Conservation (phyloP, 2,797 vertebrate genomes). For the Enteromius radiatus region DNA sequence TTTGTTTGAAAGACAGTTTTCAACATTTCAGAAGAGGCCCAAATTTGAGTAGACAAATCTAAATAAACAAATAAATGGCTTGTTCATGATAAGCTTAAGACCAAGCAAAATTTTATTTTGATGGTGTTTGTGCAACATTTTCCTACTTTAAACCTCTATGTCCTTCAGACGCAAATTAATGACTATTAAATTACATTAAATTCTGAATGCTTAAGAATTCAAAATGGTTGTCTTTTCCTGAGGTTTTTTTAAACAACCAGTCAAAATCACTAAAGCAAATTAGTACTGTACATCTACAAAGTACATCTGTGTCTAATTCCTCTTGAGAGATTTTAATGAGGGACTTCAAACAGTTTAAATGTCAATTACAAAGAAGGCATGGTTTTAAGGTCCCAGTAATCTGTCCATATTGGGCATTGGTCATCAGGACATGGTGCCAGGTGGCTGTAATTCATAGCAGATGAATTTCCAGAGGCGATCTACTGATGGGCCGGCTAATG, state of each 20-base stretch:
- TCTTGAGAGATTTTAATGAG: slow-evolving; percentile 83
- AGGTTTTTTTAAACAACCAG: slow-evolving; percentile 1
- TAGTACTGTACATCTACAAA: slow-evolving; percentile 73
- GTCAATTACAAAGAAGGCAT: slow-evolving; percentile 86
- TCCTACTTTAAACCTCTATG: not conserved
- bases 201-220: not conserved
- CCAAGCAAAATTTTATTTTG: not conserved
- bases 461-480: slow-evolving; percentile 90
- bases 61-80: not conserved
- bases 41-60: not conserved
- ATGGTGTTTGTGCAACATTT: not conserved
- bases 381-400: slow-evolving; percentile 87
- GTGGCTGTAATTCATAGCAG: slow-evolving; percentile 91
- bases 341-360: slow-evolving; percentile 91
- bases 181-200: not conserved
- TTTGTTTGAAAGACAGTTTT: not conserved
- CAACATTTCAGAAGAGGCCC: not conserved
- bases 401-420: slow-evolving; percentile 85
- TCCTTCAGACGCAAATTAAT: not conserved
- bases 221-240: not conserved
- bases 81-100: not conserved
- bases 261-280: slow-evolving; percentile 44
- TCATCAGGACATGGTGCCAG: slow-evolving; percentile 88
- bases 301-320: slow-evolving; percentile 88
- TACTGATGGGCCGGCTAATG: slow-evolving; percentile 86